These are phyloP conservation scores for Todus mexicanus DNA, from an alignment of 2,797 vertebrate species.

Conservation along the genomic window DNA sequence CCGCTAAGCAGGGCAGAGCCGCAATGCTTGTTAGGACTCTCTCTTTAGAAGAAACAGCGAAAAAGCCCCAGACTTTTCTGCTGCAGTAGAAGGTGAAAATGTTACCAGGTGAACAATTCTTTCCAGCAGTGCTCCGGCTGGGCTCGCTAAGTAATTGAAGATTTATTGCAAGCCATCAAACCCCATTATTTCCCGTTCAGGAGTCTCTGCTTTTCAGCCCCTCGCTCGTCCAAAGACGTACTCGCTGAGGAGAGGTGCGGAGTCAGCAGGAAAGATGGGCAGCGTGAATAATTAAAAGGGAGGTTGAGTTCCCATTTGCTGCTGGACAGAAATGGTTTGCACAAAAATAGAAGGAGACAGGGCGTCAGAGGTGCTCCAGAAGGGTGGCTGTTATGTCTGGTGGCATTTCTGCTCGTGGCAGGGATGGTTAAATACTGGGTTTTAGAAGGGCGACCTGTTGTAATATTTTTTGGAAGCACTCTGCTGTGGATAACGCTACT, in stretches of 20 bases:
- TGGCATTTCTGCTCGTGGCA: not conserved
- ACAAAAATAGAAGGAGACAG: not conserved
- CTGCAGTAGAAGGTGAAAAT: not conserved
- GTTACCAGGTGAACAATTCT: not conserved
- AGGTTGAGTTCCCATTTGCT: not conserved
- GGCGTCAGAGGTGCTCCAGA: not conserved
- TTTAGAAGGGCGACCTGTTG: not conserved
- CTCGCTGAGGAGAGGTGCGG: not conserved
- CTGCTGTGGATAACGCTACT: not conserved
- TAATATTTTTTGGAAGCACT: not conserved
- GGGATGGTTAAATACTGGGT: not conserved
- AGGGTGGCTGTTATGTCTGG: not conserved
- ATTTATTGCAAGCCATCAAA: constrained; percentile 6
- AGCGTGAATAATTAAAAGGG: constrained; percentile 20
- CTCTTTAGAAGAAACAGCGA: not conserved
- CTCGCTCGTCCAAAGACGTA: not conserved
- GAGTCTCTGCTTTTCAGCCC: not conserved
- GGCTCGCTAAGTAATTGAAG: not conserved
- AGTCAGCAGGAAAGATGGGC: not conserved
- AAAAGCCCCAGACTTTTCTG: not conserved
- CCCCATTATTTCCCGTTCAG: not conserved
- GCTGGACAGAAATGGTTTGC: not conserved
- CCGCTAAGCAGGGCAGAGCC: not conserved
- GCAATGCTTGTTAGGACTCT: not conserved
- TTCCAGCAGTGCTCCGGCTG: not conserved